Evolutionary conservation across 2,888 invertebrate species (phyloP).

Genomic region (Choreutis nemorana): DNA sequence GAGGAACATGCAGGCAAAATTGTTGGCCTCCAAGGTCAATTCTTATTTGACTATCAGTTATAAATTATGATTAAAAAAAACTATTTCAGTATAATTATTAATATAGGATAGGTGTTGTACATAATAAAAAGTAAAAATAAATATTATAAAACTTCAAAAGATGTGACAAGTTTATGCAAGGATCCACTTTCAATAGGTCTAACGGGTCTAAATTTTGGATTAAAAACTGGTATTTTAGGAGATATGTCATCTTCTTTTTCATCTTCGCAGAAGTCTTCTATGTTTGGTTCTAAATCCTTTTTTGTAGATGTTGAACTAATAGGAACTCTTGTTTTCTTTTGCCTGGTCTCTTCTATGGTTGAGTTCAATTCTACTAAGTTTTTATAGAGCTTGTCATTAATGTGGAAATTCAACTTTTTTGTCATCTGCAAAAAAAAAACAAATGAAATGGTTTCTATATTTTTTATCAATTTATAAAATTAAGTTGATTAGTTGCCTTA

Average conservation of each 20-base stretch:
- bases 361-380: slow-evolving; percentile 53
- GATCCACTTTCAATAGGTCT: slow-evolving; percentile 32
- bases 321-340: slow-evolving; percentile 22
- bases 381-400: slow-evolving; percentile 51
- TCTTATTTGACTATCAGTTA: no score
- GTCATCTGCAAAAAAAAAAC: slow-evolving; percentile 36
- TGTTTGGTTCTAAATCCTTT: slow-evolving; percentile 49
- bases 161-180: slow-evolving; percentile 36
- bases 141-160: slow-evolving; percentile 46
- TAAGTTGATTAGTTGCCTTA: neutral
- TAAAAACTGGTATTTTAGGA: slow-evolving; percentile 33
- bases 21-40: no score
- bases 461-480: neutral
- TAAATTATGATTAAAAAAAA: no score
- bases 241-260: slow-evolving; percentile 32
- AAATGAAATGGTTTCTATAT: neutral
- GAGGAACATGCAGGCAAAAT: no score
- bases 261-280: slow-evolving; percentile 51
- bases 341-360: slow-evolving; percentile 23
- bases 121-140: slow-evolving; percentile 2
- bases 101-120: no score
- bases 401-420: slow-evolving; percentile 51
- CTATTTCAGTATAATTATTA: no score
- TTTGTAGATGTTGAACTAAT: slow-evolving; percentile 20
- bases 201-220: slow-evolving; percentile 36